A percentile compares a stretch with the other conserved stretches of the same genome.
These are phyloP conservation scores for Okamejei kenojei DNA, from an alignment of 2,797 vertebrate genomes.

Conservation along the genomic window DNA sequence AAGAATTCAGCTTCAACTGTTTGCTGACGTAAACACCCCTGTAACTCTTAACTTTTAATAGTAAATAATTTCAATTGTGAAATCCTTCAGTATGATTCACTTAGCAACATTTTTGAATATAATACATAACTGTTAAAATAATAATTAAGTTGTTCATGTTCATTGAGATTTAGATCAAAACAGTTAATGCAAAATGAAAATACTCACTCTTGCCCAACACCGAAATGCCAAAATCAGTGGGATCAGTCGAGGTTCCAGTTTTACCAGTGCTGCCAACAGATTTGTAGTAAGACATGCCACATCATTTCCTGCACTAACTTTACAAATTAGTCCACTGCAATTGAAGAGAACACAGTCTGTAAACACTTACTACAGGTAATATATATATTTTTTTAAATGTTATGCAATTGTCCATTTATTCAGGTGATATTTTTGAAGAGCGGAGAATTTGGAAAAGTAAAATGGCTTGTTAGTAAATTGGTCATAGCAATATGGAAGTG, in stretches of 20 bases:
- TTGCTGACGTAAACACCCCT: neutral
- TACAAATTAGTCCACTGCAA: slow-evolving; percentile 79
- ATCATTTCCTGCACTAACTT: slow-evolving; percentile 94
- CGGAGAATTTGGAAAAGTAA: neutral
- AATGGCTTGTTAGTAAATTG: neutral
- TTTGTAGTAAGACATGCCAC: slow-evolving; percentile 93
- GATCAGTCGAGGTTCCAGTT: slow-evolving; percentile 78
- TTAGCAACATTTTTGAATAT: neutral
- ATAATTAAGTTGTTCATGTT: neutral
- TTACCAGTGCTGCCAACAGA: slow-evolving; percentile 80
- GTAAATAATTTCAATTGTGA: neutral
- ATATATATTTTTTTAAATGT: neutral
- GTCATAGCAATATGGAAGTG: neutral
- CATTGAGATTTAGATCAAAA: neutral
- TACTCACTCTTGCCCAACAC: slow-evolving; percentile 86
- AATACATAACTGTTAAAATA: neutral
- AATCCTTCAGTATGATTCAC: neutral
- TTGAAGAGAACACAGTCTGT: neutral
- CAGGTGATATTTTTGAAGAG: neutral
- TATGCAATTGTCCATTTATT: neutral
- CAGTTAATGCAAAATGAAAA: neutral
- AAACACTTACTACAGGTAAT: slow-evolving; percentile 5
- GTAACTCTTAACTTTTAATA: neutral
- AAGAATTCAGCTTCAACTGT: neutral
- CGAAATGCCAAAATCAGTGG: slow-evolving; percentile 91